Evolutionary conservation across 2,888 invertebrate genomes (phyloP), one percentile per base, ranked within the genome.

Genomic region (Phaonia tiefii): DNA sequence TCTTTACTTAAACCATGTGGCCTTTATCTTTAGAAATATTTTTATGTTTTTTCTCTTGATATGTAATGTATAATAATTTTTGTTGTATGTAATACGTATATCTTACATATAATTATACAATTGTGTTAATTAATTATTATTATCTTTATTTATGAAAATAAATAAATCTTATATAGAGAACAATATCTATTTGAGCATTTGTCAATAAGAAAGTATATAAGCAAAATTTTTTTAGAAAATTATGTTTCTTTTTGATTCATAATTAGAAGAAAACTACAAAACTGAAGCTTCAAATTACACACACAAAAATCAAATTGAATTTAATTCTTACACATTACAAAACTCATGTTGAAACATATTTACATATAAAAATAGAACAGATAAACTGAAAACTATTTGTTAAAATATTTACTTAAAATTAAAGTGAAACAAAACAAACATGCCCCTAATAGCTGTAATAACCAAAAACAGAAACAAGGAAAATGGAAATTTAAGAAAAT

Each of bases 1-100:
- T 8, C 37, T 54, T 66, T 58, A 31, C 58, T 58, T 51, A 67
- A 74, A 58, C 69, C 51, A 56, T 75, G 81, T 72, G 81, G 81
- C 81, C 81, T 81, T 81, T 81, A 60, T 10, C 17, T 37, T 58
- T n/a, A 58, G 58, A 37, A 58, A 37, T 37, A 49, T 13, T 58
- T 58, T 54, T 31, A n/a, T 58, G 5, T 58, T 39, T 39, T 60
- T 15, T 39, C 11, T 37, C 37, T 17, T 5, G 20, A 60, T 37
- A 39, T 8, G 8, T 31, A 31, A 5, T 31, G 31, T 31, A 31
- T 31, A 31, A 31, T 5, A 31, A 31, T 31, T 31, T 20, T 42
- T 70, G 54, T 60, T 67, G 25, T 65, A 8, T 60, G 44, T 58
- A 37, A 13, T 31, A 13, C 8, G 42, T 60, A 39, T 66, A 46